Evolutionary conservation across 2,113 vertebrate genomes (phyloP).

Genomic region (Sciurus niger): DNA sequence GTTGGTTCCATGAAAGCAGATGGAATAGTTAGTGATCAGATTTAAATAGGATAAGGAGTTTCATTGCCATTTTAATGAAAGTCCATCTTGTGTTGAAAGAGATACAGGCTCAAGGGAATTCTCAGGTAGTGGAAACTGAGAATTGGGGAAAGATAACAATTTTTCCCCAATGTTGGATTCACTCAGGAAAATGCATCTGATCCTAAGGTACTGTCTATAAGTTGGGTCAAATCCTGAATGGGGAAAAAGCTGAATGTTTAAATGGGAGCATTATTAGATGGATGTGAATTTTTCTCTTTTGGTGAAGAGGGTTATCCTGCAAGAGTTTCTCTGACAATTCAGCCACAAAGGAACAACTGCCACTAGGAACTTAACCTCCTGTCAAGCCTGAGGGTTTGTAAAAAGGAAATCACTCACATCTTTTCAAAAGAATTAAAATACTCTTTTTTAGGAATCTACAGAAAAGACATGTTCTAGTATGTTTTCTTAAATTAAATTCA

Average conservation of each 20-base stretch:
- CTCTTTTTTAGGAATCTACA: conserved; percentile 19
- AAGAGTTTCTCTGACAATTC: not conserved
- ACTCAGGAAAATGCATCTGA: not conserved
- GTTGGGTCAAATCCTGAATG: not conserved
- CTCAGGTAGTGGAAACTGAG: not conserved
- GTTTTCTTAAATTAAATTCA: conserved; percentile 62
- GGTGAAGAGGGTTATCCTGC: not conserved
- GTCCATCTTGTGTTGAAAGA: not conserved
- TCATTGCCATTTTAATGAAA: not conserved
- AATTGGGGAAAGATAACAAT: not conserved
- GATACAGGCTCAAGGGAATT: not conserved
- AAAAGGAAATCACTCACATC: conserved; percentile 22
- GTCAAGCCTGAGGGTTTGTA: not conserved
- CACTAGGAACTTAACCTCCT: not conserved
- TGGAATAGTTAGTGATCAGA: not conserved
- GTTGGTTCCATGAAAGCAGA: not conserved
- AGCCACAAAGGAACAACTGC: not conserved
- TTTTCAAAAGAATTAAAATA: conserved; percentile 57
- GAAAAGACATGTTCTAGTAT: conserved; percentile 10
- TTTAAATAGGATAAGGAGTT: not conserved
- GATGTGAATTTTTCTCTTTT: not conserved
- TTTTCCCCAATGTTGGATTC: not conserved
- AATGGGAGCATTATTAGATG: not conserved
- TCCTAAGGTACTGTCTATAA: not conserved
- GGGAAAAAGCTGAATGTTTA: not conserved